Evolutionary conservation across 2,888 invertebrate species (phyloP).

Genomic region (Erebia epiphron): DNA sequence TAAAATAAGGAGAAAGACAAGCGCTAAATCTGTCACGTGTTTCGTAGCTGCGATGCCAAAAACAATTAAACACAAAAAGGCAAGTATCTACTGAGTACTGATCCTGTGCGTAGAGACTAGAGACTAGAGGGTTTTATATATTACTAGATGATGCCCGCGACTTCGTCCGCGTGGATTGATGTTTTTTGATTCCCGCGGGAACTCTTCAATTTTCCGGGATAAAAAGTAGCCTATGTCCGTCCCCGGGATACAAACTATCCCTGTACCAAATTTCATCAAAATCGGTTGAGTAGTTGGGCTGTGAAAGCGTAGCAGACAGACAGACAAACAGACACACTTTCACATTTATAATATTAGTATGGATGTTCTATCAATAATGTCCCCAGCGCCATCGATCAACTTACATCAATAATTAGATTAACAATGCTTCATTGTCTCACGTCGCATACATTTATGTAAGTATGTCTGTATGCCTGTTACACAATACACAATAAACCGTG

Average conservation of each 20-base stretch:
- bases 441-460: constrained; percentile 1
- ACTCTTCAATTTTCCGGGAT: too few relatives aligned
- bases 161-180: too few relatives aligned
- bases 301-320: too few relatives aligned
- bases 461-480: constrained; percentile 28
- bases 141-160: too few relatives aligned
- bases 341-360: too few relatives aligned
- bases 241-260: too few relatives aligned
- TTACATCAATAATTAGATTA: constrained; percentile 30
- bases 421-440: constrained; percentile 34
- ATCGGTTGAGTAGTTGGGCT: too few relatives aligned
- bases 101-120: neutral
- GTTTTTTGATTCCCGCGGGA: too few relatives aligned
- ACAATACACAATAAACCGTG: constrained; percentile 31
- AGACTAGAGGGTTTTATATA: constrained; percentile 11
- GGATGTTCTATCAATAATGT: constrained; percentile 16
- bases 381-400: constrained; percentile 16
- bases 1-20: neutral
- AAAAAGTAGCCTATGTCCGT: too few relatives aligned
- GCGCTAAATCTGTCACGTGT: constrained; percentile 6
- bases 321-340: too few relatives aligned
- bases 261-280: too few relatives aligned
- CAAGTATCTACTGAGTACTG: neutral
- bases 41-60: neutral
- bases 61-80: neutral